A percentile compares a stretch with the other conserved stretches of the same genome.
Evolutionary conservation across 2,888 invertebrate species (phyloP).

Genomic region (Cantharis rustica): DNA sequence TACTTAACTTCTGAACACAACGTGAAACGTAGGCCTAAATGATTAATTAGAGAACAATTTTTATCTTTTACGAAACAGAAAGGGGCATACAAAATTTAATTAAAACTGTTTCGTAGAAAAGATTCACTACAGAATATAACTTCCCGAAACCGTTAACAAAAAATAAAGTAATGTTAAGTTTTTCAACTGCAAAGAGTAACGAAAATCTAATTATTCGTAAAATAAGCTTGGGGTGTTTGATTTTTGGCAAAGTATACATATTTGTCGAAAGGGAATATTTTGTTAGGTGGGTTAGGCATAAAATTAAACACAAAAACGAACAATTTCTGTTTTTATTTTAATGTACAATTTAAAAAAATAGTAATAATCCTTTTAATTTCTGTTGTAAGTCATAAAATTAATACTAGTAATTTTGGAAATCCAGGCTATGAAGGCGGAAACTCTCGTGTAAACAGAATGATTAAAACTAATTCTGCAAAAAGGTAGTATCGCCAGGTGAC

Average conservation of each 20-base stretch:
- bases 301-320: not conserved
- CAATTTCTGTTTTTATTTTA: not conserved
- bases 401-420: slow-evolving; percentile 48
- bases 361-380: not conserved
- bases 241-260: not conserved
- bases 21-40: not conserved
- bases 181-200: not conserved
- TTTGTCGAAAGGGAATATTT: not conserved
- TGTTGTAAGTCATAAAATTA: slow-evolving; percentile 46
- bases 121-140: not conserved
- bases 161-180: slow-evolving; percentile 2
- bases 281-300: not conserved
- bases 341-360: not conserved
- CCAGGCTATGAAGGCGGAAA: slow-evolving; percentile 51
- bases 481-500: slow-evolving; percentile 50
- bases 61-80: not conserved
- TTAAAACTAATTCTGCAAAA: slow-evolving; percentile 51
- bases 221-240: not conserved
- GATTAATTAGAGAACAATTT: not conserved
- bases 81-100: not conserved
- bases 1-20: not conserved
- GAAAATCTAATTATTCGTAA: not conserved
- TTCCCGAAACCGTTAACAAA: not conserved
- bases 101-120: not conserved
- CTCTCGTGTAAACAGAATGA: slow-evolving; percentile 52